These are phyloP conservation scores for Notothenia coriiceps DNA, from an alignment of 2,113 vertebrate species.

Conservation along the genomic window DNA sequence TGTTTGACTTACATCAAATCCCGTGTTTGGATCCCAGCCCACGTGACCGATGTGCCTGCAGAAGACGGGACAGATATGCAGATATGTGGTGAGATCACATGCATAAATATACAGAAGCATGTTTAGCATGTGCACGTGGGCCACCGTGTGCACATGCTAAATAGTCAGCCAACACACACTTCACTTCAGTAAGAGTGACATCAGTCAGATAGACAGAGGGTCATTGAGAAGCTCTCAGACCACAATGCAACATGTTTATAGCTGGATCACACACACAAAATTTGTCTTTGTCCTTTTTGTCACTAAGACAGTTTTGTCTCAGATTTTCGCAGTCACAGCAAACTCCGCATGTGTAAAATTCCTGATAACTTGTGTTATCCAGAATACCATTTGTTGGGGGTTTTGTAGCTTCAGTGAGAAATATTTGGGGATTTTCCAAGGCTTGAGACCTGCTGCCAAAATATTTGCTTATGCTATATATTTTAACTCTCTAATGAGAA, in stretches of 20 bases:
- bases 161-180: conserved; percentile 34
- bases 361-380: too few species aligned
- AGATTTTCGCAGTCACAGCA: too few species aligned
- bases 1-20: conserved; percentile 96
- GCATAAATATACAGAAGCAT: conserved; percentile 20
- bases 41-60: conserved; percentile 97
- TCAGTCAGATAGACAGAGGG: conserved; percentile 29
- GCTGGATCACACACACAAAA: not conserved
- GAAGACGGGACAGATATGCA: conserved; percentile 61
- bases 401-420: too few species aligned
- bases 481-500: too few species aligned
- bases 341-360: too few species aligned
- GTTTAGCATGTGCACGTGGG: not conserved
- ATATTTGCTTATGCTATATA: too few species aligned
- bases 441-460: too few species aligned
- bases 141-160: conserved; percentile 18
- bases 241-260: conserved; percentile 31
- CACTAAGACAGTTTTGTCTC: too few species aligned
- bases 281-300: too few species aligned
- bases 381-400: too few species aligned
- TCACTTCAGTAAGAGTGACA: not conserved
- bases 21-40: conserved; percentile 99
- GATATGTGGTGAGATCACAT: conserved; percentile 43
- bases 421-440: too few species aligned
- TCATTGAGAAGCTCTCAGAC: conserved; percentile 48